These are phyloP conservation scores for Morelia viridis DNA, from an alignment of 2,797 vertebrate genomes.

Conservation along the genomic window DNA sequence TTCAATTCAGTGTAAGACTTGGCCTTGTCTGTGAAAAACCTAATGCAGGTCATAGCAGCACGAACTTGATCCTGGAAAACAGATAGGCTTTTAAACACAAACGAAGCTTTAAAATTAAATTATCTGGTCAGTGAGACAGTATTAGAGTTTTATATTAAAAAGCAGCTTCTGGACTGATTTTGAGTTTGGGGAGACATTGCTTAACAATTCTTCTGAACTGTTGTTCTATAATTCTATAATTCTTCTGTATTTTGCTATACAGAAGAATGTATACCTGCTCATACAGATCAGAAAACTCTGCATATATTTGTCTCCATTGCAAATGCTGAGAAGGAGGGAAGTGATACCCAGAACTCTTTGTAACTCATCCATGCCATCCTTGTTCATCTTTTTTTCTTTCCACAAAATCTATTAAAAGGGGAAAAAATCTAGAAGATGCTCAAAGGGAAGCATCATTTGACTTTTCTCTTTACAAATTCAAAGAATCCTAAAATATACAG, in stretches of 20 bases:
- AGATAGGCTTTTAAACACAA: neutral
- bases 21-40: conserved; percentile 91
- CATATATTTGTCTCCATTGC: neutral
- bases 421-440: neutral
- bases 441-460: neutral
- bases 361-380: neutral
- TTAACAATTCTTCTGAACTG: neutral
- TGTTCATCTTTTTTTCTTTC: neutral
- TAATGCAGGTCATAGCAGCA: conserved; percentile 96
- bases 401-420: neutral
- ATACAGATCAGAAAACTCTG: neutral
- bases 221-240: too few species aligned
- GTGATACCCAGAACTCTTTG: neutral
- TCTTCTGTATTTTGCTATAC: neutral
- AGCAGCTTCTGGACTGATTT: neutral
- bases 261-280: neutral
- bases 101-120: neutral
- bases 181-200: neutral
- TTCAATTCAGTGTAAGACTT: conserved; percentile 88
- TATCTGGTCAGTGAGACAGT: neutral
- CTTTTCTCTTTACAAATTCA: neutral
- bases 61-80: conserved; percentile 89
- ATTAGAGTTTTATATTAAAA: neutral
- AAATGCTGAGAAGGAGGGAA: neutral
- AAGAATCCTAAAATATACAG: neutral